Evolutionary conservation across 1,140 invertebrate genomes (phyloP).

Genomic region (Fopius arisanus): DNA sequence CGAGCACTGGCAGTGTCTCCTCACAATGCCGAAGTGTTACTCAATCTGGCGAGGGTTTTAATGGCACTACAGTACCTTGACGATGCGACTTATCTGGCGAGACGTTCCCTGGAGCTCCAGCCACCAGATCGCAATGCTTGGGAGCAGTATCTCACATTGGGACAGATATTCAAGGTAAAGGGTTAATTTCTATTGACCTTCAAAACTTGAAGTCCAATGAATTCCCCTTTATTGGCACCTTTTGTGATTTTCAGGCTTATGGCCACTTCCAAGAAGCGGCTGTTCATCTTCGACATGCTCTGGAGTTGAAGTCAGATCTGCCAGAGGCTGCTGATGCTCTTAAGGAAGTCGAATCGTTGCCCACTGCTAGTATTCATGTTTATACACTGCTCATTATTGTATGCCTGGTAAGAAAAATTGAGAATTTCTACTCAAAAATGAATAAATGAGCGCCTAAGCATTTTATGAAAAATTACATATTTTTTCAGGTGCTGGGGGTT

Average conservation of each 20-base stretch:
- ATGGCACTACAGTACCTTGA: conserved; percentile 87
- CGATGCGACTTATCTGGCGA: conserved; percentile 86
- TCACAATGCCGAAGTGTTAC: conserved; percentile 83
- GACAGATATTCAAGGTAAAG: conserved; percentile 78
- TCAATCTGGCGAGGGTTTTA: conserved; percentile 84
- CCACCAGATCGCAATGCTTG: conserved; percentile 84
- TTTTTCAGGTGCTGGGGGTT: conserved; percentile 75
- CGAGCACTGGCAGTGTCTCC: conserved; percentile 84
- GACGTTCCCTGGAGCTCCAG: conserved; percentile 77
- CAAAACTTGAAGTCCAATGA: too few relatives aligned
- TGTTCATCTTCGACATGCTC: conserved; percentile 79
- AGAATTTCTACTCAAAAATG: background rate
- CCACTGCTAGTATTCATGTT: conserved; percentile 76
- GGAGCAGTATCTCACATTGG: conserved; percentile 89
- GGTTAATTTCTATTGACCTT: too few relatives aligned
- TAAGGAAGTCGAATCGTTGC: conserved; percentile 80
- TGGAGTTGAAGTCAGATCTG: conserved; percentile 84
- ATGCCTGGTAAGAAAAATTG: conserved; percentile 72
- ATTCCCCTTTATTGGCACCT: background rate
- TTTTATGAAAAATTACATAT: too few relatives aligned
- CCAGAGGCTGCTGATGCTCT: conserved; percentile 79
- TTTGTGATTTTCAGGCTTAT: conserved; percentile 68
- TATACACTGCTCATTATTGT: conserved; percentile 88
- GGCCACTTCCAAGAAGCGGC: conserved; percentile 85
- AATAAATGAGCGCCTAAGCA: too few relatives aligned